phyloP scores from a whole-genome alignment of 1,140 invertebrate genomes.

The Mycetomoellerius zeteki region DNA sequence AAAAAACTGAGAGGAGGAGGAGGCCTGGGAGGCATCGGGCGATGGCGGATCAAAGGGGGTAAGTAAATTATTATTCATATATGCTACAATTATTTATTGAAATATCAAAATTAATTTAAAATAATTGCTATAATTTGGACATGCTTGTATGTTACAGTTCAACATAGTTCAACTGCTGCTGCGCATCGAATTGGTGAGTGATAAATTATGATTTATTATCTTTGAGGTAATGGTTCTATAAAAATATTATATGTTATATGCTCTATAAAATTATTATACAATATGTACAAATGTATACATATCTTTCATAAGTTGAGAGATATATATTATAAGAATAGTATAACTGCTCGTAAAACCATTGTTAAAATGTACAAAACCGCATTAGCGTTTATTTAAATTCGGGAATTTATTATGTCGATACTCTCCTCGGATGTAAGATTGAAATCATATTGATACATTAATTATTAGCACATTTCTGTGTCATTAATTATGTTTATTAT shows the following conservation, averaged over 20 bases:
- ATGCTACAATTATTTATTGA: constrained; percentile 7
- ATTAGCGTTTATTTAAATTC: background rate
- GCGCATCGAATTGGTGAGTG: background rate
- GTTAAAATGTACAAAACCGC: background rate
- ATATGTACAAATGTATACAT: background rate
- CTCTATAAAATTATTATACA: background rate
- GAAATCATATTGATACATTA: background rate
- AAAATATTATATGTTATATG: background rate
- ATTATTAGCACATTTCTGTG: background rate
- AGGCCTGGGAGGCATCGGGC: background rate
- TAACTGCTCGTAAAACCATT: background rate
- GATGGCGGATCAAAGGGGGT: background rate
- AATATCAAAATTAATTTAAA: background rate
- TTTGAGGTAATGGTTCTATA: background rate
- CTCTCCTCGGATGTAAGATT: background rate
- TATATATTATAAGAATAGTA: background rate
- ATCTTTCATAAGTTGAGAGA: background rate
- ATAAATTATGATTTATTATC: constrained; percentile 7
- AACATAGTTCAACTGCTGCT: background rate
- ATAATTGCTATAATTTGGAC: background rate
- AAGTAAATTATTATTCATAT: background rate
- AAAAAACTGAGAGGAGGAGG: background rate
- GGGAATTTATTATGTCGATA: background rate
- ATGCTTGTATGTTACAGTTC: constrained; percentile 13
- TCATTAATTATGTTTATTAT: background rate